phyloP scores from a whole-genome alignment of 2,888 invertebrate species.

The Nineta flava region DNA sequence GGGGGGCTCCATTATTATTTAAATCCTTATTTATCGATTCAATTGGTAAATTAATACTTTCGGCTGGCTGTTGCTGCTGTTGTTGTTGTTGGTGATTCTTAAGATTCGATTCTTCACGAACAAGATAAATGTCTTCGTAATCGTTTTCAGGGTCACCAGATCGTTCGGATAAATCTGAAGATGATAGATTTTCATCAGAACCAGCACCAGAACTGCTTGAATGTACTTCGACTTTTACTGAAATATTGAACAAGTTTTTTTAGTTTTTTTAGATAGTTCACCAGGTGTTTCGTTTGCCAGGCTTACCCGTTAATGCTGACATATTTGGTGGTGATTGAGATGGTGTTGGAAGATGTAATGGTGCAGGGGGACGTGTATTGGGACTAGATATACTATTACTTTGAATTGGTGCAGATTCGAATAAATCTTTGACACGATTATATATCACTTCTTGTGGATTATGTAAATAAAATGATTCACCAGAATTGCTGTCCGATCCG shows the following conservation, averaged over 20 bases:
- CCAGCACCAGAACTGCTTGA: conserved; percentile 51
- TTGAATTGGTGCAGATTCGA: conserved; percentile 37
- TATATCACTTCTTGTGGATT: conserved; percentile 65
- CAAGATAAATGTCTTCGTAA: conserved; percentile 68
- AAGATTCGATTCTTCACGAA: conserved; percentile 37
- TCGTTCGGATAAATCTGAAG: conserved; percentile 35
- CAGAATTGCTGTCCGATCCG: conserved; percentile 36
- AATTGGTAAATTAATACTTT: conserved; percentile 10
- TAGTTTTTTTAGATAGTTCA: no score
- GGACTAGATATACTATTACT: conserved; percentile 13
- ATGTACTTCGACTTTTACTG: conserved; percentile 79
- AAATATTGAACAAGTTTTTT: conserved; percentile 13
- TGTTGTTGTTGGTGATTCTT: conserved; percentile 8
- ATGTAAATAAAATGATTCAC: conserved; percentile 74
- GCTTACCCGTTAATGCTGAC: conserved; percentile 5
- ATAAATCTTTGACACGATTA: conserved; percentile 70
- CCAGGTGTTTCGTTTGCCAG: no score
- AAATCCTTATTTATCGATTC: conserved; percentile 11
- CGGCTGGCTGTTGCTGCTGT: no score
- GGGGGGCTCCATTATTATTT: conserved; percentile 12
- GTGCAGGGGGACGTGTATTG: conserved; percentile 20
- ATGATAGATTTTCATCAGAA: conserved; percentile 44
- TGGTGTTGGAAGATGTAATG: conserved; percentile 28
- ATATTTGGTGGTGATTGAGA: background rate
- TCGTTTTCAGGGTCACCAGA: conserved; percentile 45